Evolutionary conservation across 2,888 invertebrate species (phyloP), one percentile per base, ranked within the genome.

Genomic region (Allacma fusca): DNA sequence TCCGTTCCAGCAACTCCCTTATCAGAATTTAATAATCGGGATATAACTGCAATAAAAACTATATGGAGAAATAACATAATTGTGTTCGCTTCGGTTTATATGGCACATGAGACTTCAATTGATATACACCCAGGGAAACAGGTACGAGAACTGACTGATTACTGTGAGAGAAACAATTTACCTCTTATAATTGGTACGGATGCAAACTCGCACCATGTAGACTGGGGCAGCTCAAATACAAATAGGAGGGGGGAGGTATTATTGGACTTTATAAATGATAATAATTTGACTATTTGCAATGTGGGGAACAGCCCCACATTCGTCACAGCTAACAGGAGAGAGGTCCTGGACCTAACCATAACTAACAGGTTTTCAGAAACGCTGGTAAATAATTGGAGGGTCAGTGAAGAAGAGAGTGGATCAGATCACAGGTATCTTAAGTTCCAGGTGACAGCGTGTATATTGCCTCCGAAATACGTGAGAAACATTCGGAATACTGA

Each of bases 181-280:
- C 69, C 76, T 1, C 69, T 76, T 12, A 40, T 76, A 13, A 24
- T 76, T 24, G 76, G 76, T 34, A 69, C 76, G 29, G 76, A 76
- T 69, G 76, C 76, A 13, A 76, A 76, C 62, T 57, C 69, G 13
- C 76, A 76, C 21, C 57, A 76, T 26, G 12, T 9, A 34, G 7
- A 24, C 0, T 76, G 76, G 76, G 76, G 76, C 23, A 76, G 76
- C 23, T 34, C 69, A 13, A 21, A 76, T 29, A 59, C 29, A 1
- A 76, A 76, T 26, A 5, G 21, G 1, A 50, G 75, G 21, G 75
- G 75, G 0, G 69, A 28, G 21, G 26, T 19, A 0, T 23, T 76
- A 1, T 19, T 76, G 1, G 40, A 76, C 4, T 69, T 44, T 24
- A 23, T 76, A 21, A 5, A 68, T 1, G n/a, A 23, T 24, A 44